These are phyloP conservation scores for Hylaea fasciaria DNA, from an alignment of 2,888 invertebrate species.

Conservation along the genomic window DNA sequence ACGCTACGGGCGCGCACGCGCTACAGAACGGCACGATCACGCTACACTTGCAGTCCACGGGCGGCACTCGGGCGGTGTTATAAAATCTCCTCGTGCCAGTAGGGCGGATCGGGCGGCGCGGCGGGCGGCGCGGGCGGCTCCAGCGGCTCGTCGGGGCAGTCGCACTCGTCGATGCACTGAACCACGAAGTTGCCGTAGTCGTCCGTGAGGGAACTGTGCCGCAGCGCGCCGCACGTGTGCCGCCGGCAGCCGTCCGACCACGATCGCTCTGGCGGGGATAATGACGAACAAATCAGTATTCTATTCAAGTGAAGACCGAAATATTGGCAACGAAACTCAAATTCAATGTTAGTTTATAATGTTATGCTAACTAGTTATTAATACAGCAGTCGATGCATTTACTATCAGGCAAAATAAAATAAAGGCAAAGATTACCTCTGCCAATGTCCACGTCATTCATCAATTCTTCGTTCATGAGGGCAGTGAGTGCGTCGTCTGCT, in stretches of 20 bases:
- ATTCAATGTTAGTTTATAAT: too few species aligned
- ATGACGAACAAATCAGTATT: background rate
- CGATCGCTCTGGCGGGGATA: constrained; percentile 56
- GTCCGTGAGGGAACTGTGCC: constrained; percentile 79
- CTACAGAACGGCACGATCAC: background rate
- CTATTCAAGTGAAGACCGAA: too few species aligned
- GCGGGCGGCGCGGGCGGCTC: constrained; percentile 38
- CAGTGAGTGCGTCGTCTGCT: constrained; percentile 75
- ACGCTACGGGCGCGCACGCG: background rate
- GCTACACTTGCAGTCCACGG: background rate
- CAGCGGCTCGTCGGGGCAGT: constrained; percentile 55
- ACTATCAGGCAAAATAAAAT: background rate
- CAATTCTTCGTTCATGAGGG: constrained; percentile 78
- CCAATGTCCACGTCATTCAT: constrained; percentile 75
- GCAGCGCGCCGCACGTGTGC: constrained; percentile 74
- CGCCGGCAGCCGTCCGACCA: constrained; percentile 70
- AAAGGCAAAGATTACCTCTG: constrained; percentile 60
- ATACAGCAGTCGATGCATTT: too few species aligned
- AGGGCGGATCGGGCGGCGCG: constrained; percentile 41
- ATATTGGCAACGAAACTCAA: background rate
- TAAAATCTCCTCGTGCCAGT: constrained; percentile 59
- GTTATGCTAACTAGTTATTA: too few species aligned
- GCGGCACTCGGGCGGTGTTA: constrained; percentile 46
- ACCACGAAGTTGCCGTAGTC: constrained; percentile 83
- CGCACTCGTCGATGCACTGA: constrained; percentile 73